These are phyloP conservation scores for Brachyhypopomus occidentalis DNA, from an alignment of 2,113 vertebrate genomes.

Conservation along the genomic window DNA sequence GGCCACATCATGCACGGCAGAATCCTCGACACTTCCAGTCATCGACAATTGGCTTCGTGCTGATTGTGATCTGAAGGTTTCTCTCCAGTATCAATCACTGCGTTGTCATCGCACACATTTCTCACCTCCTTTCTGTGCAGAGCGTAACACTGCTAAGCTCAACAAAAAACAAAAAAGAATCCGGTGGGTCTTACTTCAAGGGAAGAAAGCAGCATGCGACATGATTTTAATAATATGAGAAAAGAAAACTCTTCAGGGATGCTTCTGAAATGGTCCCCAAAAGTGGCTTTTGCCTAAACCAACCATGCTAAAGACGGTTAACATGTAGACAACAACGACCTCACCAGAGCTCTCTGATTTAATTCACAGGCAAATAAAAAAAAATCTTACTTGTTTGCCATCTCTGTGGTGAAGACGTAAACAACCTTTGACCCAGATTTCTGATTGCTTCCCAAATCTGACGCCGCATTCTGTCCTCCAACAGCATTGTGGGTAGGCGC, in stretches of 20 bases:
- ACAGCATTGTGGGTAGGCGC: slow-evolving; percentile 87
- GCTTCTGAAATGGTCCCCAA: neutral
- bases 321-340: too few relatives aligned
- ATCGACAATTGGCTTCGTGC: slow-evolving; percentile 43
- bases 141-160: neutral
- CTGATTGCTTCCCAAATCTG: slow-evolving; percentile 83
- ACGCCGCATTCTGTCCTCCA: slow-evolving; percentile 81
- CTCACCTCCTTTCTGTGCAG: slow-evolving; percentile 12
- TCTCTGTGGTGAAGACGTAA: slow-evolving; percentile 99
- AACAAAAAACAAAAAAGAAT: neutral
- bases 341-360: neutral
- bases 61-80: slow-evolving; percentile 32
- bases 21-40: slow-evolving; percentile 27
- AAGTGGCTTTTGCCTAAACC: neutral
- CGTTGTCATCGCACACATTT: slow-evolving; percentile 16
- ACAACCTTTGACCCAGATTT: slow-evolving; percentile 94
- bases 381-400: slow-evolving; percentile 96
- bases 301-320: too few relatives aligned
- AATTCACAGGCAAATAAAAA: neutral
- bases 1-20: slow-evolving; percentile 26
- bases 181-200: neutral
- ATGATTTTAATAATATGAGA: neutral
- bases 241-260: too few relatives aligned
- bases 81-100: slow-evolving; percentile 19
- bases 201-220: neutral